These are phyloP conservation scores for Folsomia manolachei DNA, from an alignment of 2,888 invertebrate species.

Conservation along the genomic window DNA sequence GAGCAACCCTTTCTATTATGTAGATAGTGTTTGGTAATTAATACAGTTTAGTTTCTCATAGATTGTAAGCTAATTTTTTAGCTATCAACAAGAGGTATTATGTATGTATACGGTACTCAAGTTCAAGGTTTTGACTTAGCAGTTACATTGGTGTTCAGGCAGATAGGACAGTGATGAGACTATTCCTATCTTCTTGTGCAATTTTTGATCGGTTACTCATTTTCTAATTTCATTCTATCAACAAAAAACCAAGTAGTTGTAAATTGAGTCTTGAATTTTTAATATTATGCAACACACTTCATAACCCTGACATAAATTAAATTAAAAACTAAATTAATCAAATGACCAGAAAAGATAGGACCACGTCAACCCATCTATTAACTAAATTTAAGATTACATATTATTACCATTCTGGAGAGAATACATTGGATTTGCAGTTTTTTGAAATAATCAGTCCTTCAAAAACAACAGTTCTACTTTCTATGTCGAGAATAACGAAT, in stretches of 20 bases:
- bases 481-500: neutral
- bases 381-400: neutral
- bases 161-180: slow-evolving; percentile 17
- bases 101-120: neutral
- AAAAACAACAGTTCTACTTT: neutral
- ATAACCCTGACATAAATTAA: neutral
- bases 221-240: no score
- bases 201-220: neutral
- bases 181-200: neutral
- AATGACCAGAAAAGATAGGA: neutral
- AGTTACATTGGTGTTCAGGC: slow-evolving; percentile 8
- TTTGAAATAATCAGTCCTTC: neutral
- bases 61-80: neutral
- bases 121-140: slow-evolving; percentile 5
- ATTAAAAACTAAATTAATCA: neutral
- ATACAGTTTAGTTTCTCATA: neutral
- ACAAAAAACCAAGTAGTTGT: neutral
- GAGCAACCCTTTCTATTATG: no score
- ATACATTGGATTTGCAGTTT: neutral
- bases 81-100: neutral
- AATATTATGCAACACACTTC: neutral
- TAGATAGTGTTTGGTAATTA: neutral
- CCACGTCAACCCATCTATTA: neutral
- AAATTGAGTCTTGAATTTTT: neutral
- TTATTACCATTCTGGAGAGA: neutral